Percentiles rank a stretch among this genome's conserved stretches.
Evolutionary conservation across 2,888 invertebrate species (phyloP).

Genomic region (Oeneis ivallda): DNA sequence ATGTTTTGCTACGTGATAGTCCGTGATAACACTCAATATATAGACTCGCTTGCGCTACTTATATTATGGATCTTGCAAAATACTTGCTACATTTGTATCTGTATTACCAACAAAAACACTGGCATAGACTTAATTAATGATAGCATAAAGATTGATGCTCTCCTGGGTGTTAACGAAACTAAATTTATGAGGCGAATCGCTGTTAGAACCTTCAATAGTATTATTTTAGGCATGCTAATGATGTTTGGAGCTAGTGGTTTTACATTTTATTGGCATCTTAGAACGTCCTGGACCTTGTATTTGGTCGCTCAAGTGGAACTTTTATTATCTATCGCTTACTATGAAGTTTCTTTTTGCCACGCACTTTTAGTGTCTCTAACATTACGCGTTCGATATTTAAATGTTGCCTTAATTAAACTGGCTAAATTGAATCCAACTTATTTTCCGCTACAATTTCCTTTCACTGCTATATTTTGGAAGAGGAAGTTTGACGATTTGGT

Average conservation of each 20-base stretch:
- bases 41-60: neutral
- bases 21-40: neutral
- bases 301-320: neutral
- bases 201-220: constrained; percentile 29
- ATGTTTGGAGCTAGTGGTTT: neutral
- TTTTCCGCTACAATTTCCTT: constrained; percentile 53
- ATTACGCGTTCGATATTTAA: constrained; percentile 56
- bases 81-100: neutral
- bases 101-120: constrained; percentile 16
- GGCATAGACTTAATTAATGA: constrained; percentile 49
- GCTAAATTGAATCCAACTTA: constrained; percentile 52
- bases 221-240: neutral
- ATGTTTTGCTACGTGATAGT: neutral
- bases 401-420: constrained; percentile 58
- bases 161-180: constrained; percentile 58
- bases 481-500: constrained; percentile 51
- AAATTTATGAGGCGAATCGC: constrained; percentile 56
- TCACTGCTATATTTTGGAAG: constrained; percentile 56
- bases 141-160: constrained; percentile 55
- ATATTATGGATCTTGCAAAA: neutral
- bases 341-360: constrained; percentile 4
- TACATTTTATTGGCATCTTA: neutral
- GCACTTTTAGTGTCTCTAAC: constrained; percentile 10
- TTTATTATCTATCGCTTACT: neutral
- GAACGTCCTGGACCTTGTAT: neutral